These are phyloP conservation scores for Stegostoma tigrinum DNA, from an alignment of 2,113 vertebrate species.

Conservation along the genomic window DNA sequence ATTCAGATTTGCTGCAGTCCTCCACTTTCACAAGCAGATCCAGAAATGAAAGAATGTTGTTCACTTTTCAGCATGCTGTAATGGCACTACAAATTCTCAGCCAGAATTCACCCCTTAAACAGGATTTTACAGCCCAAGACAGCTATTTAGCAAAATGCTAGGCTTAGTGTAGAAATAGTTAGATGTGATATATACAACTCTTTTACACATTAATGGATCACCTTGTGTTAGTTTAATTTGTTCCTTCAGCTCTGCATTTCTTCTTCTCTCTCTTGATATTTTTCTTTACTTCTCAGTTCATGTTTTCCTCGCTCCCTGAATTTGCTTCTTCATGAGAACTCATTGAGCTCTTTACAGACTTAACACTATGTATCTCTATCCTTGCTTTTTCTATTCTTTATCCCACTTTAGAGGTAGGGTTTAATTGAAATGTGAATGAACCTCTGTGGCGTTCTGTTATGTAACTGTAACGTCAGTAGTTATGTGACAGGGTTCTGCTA, in stretches of 20 bases:
- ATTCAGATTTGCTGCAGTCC: background rate
- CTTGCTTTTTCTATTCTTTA: background rate
- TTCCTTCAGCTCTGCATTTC: conserved; percentile 37
- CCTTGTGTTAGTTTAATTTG: background rate
- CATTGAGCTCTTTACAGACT: background rate
- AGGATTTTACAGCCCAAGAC: background rate
- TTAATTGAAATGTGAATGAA: no score
- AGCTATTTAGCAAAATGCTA: background rate
- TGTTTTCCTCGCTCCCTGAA: background rate
- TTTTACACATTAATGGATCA: conserved; percentile 40
- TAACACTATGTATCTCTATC: background rate
- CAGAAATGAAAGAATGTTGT: background rate
- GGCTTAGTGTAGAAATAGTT: background rate
- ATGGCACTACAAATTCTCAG: background rate
- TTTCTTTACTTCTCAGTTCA: background rate
- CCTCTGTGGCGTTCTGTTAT: no score
- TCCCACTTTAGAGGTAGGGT: background rate
- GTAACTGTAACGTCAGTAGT: no score
- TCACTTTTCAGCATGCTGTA: background rate
- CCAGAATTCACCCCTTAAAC: background rate
- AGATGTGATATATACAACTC: background rate
- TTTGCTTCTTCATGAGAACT: background rate
- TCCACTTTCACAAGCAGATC: background rate
- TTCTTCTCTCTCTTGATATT: conserved; percentile 42
- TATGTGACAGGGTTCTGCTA: no score